Base-by-base conservation (phyloP, 2,113 vertebrate species). In the Erythrolamprus reginae region DNA sequence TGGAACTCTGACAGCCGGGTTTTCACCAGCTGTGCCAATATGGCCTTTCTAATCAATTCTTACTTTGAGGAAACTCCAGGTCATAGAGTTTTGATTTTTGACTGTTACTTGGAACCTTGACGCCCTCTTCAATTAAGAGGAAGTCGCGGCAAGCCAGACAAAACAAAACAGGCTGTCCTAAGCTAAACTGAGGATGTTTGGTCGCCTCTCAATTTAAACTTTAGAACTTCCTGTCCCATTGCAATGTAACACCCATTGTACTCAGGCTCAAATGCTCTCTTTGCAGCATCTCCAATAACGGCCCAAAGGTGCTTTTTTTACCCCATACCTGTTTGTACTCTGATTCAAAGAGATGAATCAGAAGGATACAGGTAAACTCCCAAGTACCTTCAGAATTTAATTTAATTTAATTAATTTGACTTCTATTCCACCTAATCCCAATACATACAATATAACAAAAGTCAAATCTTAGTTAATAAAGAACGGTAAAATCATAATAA, bases 91-190 rank as follows among this genome's bases (percentile, higher is more conserved):
- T 52, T 52, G 51, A 52, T 52, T 52, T 52, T 1, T 0, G 47
- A 47, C 47, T 47, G 47, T 47, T 47, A 47, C 47, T 4, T 47
- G 47, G 51, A 52, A 52, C 51, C 51, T 15, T 52, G 51, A 52
- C 26, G 38, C n/a, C 91, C 89, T 86, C n/a, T 48, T 48, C 19
- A 42, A 1, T 0, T 12, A 56, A 70, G 10, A 84, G 3, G 10
- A 15, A 48, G 91, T 58, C 38, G 0, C 7, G 28, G 89, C 12
- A 53, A 17, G 13, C 0, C 45, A 2, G 21, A 83, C 5, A 3
- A n/a, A 82, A 0, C 0, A 23, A 24, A 53, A 5, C 28, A 51
- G 5, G 8, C 42, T 21, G 53, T 28, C 12, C 26, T 77, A 38
- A 51, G 19, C 10, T 82, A 88, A 87, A 47, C 0, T 87, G 19